phyloP scores from a whole-genome alignment of 2,888 invertebrate genomes.

The Acrocyrtus sp. region DNA sequence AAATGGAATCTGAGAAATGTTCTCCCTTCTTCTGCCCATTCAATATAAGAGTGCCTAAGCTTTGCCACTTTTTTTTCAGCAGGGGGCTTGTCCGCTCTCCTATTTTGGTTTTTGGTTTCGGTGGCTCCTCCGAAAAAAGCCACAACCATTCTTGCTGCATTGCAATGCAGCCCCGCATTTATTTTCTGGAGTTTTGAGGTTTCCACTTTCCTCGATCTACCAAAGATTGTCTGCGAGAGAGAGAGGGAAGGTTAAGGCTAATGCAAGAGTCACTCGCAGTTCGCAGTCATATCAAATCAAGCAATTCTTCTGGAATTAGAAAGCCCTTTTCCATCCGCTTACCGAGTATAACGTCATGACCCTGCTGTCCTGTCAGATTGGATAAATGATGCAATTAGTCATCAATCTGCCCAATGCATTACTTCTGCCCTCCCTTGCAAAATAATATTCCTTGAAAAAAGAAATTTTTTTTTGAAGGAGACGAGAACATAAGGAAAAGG shows the following conservation, averaged over 20 bases:
- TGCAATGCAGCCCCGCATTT: slow-evolving; percentile 19
- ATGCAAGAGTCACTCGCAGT: too few relatives aligned
- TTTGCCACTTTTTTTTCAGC: neutral
- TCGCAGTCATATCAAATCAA: slow-evolving; percentile 17
- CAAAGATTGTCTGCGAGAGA: slow-evolving; percentile 15
- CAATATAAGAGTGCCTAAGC: neutral
- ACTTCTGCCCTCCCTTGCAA: too few relatives aligned
- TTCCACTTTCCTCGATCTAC: slow-evolving; percentile 17
- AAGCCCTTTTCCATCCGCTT: neutral
- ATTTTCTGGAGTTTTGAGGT: slow-evolving; percentile 36
- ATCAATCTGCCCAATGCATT: slow-evolving; percentile 49
- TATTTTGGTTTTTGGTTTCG: too few relatives aligned
- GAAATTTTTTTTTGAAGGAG: too few relatives aligned
- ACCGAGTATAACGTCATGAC: slow-evolving; percentile 17
- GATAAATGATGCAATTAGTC: slow-evolving; percentile 63
- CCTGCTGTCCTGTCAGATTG: slow-evolving; percentile 59
- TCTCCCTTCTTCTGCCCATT: neutral
- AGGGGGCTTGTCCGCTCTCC: slow-evolving; percentile 12
- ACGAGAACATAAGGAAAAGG: too few relatives aligned
- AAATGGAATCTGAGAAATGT: slow-evolving; percentile 26
- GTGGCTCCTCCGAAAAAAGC: too few relatives aligned
- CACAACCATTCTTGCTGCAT: slow-evolving; percentile 1
- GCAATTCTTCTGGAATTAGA: slow-evolving; percentile 35
- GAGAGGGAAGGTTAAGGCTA: slow-evolving; percentile 24
- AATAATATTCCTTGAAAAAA: too few relatives aligned